Base-by-base conservation (phyloP, 1,140 invertebrate genomes). In the Drosophila busckii region DNA sequence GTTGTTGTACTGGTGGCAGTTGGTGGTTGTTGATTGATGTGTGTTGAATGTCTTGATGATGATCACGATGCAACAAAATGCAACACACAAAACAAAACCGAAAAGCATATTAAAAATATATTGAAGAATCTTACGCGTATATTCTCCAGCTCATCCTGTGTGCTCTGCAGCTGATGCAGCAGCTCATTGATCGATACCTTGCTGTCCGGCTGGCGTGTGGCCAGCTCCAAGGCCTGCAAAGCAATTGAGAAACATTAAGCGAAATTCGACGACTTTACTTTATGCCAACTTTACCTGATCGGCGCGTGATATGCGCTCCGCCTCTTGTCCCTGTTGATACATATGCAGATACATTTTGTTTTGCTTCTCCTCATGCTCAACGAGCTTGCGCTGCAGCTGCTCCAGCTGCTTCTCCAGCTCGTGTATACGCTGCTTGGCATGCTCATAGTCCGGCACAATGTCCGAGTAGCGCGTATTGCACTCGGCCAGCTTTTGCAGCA, bases 131-230 rank as follows among this genome's bases (percentile, higher is more conserved):
- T 91, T 90, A 95, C 94, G 91, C 93, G 93, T 70, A 95, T 90
- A 87, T 94, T 94, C 85, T 95, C 94, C 75, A 96, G 90, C 89
- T 96, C 94, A 25, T 91, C 92, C 88, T 94, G 93, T 7, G 94
- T 94, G 46, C 93, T 91, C 84, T 94, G 93, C 55, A 96, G 88
- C 83, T 95, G 93, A 83, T 93, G 91, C 66, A 95, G 87, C 55
- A 95, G 88, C 85, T 95, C 93, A 60, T 93, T 91, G 28, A 94
- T 93, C 12, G 93, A 92, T 22, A 94, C 91, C 80, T 93, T 90
- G 48, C 71, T 86, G 64, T 89, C 90, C 40, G 92, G 89, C 65
- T 89, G 64, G 73, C 88, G 60, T 83, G 90, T 83, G 54, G 90
- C 88, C 73, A 91, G 87, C 56, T 93, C 91, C 70, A 90, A 82